phyloP scores from a whole-genome alignment of 1,140 invertebrate genomes.

The Drosophila burlai region DNA sequence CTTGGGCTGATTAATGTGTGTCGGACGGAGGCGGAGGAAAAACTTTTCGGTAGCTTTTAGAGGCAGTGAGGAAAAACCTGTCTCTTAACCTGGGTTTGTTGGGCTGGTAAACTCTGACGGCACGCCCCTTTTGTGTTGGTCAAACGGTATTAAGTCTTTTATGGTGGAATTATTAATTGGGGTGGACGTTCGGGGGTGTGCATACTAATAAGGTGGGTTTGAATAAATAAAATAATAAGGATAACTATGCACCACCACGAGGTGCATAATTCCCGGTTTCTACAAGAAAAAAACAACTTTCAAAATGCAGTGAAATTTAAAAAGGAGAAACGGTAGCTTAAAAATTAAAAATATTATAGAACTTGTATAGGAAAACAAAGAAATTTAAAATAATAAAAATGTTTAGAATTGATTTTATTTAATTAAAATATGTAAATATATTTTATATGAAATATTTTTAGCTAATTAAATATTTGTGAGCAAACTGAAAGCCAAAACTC shows the following conservation, averaged over 20 bases:
- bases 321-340: no score
- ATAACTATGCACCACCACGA: constrained; percentile 14
- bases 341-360: no score
- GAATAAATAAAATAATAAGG: constrained; percentile 35
- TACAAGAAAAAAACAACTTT: constrained; percentile 54
- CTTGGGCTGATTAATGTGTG: constrained; percentile 73
- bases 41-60: constrained; percentile 53
- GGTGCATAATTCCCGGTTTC: neutral
- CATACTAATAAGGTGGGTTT: constrained; percentile 40
- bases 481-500: neutral
- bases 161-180: constrained; percentile 65
- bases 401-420: no score
- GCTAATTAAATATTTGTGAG: neutral
- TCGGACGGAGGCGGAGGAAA: constrained; percentile 37
- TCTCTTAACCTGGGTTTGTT: constrained; percentile 21
- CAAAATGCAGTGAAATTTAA: constrained; percentile 40
- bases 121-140: constrained; percentile 72
- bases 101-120: constrained; percentile 23
- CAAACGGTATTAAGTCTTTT: constrained; percentile 75
- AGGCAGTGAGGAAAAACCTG: constrained; percentile 37
- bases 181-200: constrained; percentile 58
- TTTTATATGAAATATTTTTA: no score
- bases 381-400: neutral
- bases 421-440: no score
- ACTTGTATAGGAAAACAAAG: neutral